Percentiles rank a stretch among this genome's conserved stretches.
These are phyloP conservation scores for Corythoichthys haematopterus DNA, from an alignment of 2,113 vertebrate genomes.

Conservation along the genomic window DNA sequence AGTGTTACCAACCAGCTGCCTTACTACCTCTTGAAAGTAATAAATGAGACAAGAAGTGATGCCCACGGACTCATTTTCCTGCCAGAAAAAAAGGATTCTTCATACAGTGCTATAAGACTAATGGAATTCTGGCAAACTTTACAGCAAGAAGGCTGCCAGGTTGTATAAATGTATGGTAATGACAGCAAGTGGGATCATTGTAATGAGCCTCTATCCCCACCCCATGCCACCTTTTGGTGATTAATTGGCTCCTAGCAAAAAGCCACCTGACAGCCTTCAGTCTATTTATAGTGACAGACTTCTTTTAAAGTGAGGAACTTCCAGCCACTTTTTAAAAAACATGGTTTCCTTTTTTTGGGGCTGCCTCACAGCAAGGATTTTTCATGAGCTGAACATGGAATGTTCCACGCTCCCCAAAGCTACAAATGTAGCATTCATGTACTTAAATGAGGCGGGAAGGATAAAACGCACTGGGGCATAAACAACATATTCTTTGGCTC, in stretches of 20 bases:
- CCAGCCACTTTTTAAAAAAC: not conserved
- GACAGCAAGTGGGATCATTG: not conserved
- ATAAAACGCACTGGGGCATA: not conserved
- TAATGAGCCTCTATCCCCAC: slow-evolving; percentile 7
- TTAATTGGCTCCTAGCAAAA: not conserved
- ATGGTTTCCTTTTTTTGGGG: not conserved
- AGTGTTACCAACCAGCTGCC: not conserved
- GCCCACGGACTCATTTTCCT: not conserved
- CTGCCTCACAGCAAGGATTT: not conserved
- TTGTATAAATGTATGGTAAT: slow-evolving; percentile 6
- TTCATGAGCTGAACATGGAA: not conserved
- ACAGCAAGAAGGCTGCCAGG: not conserved
- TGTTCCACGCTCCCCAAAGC: not conserved
- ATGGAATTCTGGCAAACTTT: slow-evolving; percentile 3
- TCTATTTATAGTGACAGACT: slow-evolving; percentile 3
- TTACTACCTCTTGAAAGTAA: not conserved
- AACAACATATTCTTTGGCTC: slow-evolving; percentile 12
- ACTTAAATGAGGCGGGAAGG: slow-evolving; percentile 4
- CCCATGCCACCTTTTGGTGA: slow-evolving; percentile 4
- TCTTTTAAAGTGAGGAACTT: not conserved
- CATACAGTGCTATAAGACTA: not conserved
- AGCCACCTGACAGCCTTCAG: not conserved
- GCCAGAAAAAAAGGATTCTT: not conserved
- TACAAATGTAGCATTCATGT: not conserved
- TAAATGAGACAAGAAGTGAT: not conserved